Evolutionary conservation across 2,888 invertebrate species (phyloP).

Genomic region (Conomelus anceps): DNA sequence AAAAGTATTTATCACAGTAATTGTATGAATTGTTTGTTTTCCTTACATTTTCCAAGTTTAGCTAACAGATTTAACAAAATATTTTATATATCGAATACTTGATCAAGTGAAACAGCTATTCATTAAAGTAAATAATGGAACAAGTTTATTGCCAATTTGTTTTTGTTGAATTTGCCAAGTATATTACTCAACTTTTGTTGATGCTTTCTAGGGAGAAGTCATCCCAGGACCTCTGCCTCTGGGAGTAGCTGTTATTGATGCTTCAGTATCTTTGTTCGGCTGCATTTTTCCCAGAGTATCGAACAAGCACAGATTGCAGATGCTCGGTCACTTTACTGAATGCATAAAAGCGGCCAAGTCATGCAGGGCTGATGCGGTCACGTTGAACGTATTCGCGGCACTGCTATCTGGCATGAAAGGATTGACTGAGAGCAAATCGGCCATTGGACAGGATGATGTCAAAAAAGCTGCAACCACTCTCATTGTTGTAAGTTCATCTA

Average conservation of each 20-base stretch:
- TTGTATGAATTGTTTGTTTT: no score
- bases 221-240: constrained; percentile 79
- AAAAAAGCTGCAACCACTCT: constrained; percentile 75
- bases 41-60: no score
- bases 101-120: no score
- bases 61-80: no score
- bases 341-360: constrained; percentile 92
- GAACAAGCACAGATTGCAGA: constrained; percentile 93
- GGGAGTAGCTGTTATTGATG: constrained; percentile 93
- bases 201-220: constrained; percentile 53
- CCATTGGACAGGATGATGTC: constrained; percentile 82
- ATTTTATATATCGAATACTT: not conserved
- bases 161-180: no score
- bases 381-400: constrained; percentile 94
- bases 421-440: constrained; percentile 77
- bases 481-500: constrained; percentile 57
- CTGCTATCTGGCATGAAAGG: constrained; percentile 82
- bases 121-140: no score
- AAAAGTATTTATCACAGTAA: no score
- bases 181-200: constrained; percentile 18
- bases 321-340: constrained; percentile 94
- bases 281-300: constrained; percentile 90
- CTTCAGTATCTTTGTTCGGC: constrained; percentile 87
- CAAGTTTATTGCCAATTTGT: no score
- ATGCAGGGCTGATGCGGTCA: constrained; percentile 86